A percentile compares a stretch with the other conserved stretches of the same genome.
Evolutionary conservation across 2,888 invertebrate genomes (phyloP).

Genomic region (Yponomeuta evonymella): DNA sequence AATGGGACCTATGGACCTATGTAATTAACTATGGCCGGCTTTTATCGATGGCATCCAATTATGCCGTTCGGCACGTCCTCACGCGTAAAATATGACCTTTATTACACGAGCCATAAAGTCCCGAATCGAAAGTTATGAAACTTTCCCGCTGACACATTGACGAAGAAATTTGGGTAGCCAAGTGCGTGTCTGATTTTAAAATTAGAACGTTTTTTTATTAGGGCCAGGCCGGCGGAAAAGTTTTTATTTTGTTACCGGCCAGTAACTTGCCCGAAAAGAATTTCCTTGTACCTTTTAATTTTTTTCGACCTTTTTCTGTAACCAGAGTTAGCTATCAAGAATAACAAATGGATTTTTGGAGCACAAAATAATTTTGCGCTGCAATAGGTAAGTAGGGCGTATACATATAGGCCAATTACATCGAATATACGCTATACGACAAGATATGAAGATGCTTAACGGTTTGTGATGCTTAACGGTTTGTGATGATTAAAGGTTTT

Average conservation of each 20-base stretch:
- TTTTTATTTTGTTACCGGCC: not conserved
- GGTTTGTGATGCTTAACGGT: no score
- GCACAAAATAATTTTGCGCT: no score
- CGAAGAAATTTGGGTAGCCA: not conserved
- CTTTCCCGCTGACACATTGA: not conserved
- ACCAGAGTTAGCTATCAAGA: not conserved
- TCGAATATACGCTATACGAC: no score
- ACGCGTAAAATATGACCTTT: constrained; percentile 29
- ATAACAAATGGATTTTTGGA: no score
- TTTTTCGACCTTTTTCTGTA: not conserved
- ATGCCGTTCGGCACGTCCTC: constrained; percentile 38
- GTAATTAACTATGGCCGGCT: constrained; percentile 15
- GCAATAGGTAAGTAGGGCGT: no score
- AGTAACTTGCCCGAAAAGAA: not conserved
- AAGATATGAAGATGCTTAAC: no score
- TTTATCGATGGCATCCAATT: constrained; percentile 42
- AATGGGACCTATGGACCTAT: constrained; percentile 25
- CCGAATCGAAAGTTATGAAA: constrained; percentile 29
- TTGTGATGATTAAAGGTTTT: no score
- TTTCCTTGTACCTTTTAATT: not conserved
- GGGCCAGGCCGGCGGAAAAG: not conserved
- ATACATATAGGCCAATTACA: no score
- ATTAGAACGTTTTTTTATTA: not conserved
- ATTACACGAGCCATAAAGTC: constrained; percentile 31
- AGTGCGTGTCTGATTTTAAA: not conserved